Evolutionary conservation across 2,888 invertebrate species (phyloP), one percentile per base, ranked within the genome.

Genomic region (Seira musarum): DNA sequence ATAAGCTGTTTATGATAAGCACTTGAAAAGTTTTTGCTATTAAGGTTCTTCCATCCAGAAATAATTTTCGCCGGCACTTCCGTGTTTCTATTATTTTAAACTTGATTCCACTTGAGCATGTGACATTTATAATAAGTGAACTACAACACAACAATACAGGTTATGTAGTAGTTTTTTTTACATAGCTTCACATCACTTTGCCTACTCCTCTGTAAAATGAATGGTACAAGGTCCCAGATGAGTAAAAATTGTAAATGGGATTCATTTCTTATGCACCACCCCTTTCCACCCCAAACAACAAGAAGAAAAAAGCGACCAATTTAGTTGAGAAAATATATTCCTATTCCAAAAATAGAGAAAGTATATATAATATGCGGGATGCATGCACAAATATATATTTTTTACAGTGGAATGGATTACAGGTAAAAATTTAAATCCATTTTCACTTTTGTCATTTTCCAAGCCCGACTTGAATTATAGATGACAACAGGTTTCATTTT

Each of bases 401-500:
- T 19, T n/a, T 19, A n/a, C 5, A 57, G n/a, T 19, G 57, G 57
- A 46, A 13, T 46, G 46, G 46, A 46, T 10, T 15, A n/a, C 5
- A 13, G 17, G 57, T 57, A 19, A 57, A 57, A n/a, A 57, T n/a
- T n/a, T n/a, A 57, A 57, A 57, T 5, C n/a, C 3, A 3, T 5
- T n/a, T 57, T 57, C 17, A 10, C 57, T 57, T n/a, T 19, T 57
- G 5, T 57, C 40, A 57, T 71, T 60, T 71, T 30, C 60, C 24
- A 13, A 30, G 24, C 66, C 74, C n/a, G n/a, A 24, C 30, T 67
- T 81, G 78, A 81, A 81, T 81, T 71, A 81, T 81, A 76, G 72
- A 81, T 77, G 64, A 75, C 82, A 82, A 82, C 82, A 80, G 79
- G 82, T 82, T 82, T n/a, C n/a, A n/a, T n/a, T n/a, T n/a, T n/a